A percentile compares a stretch with the other conserved stretches of the same genome.
phyloP scores from a whole-genome alignment of 2,888 invertebrate species.

The Trichacis sp. region DNA sequence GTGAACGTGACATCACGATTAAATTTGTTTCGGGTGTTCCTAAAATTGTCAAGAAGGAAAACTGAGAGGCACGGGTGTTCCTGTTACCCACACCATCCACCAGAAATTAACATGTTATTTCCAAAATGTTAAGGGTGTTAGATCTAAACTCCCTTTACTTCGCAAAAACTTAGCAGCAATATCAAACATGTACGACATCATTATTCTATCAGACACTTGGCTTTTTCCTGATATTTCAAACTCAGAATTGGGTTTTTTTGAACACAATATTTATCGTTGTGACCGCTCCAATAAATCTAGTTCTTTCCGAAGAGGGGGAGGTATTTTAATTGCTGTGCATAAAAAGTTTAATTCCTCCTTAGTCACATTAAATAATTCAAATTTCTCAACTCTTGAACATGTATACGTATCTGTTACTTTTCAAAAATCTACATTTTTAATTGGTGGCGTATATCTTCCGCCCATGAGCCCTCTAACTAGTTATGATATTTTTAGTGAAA shows the following conservation, averaged over 20 bases:
- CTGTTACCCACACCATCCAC: too few relatives aligned
- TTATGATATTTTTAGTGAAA: too few relatives aligned
- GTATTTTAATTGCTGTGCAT: background rate
- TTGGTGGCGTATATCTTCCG: too few relatives aligned
- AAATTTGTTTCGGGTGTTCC: background rate
- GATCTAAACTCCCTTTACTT: background rate
- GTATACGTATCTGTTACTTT: background rate
- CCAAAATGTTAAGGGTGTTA: background rate
- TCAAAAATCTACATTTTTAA: too few relatives aligned
- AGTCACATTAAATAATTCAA: background rate
- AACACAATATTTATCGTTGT: background rate
- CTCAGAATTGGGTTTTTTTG: background rate
- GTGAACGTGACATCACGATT: background rate
- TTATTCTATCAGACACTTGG: background rate
- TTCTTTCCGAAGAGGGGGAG: background rate
- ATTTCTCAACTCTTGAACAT: background rate
- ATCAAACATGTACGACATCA: background rate
- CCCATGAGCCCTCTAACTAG: too few relatives aligned
- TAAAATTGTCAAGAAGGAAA: background rate
- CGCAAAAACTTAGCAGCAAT: background rate
- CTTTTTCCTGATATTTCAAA: background rate
- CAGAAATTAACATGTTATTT: too few relatives aligned
- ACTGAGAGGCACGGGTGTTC: background rate
- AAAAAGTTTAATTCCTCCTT: background rate
- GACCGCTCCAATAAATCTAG: background rate